Evolutionary conservation across 2,797 vertebrate genomes (phyloP), one percentile per base, ranked within the genome.

Genomic region (Tokudaia tokunoshimensis): DNA sequence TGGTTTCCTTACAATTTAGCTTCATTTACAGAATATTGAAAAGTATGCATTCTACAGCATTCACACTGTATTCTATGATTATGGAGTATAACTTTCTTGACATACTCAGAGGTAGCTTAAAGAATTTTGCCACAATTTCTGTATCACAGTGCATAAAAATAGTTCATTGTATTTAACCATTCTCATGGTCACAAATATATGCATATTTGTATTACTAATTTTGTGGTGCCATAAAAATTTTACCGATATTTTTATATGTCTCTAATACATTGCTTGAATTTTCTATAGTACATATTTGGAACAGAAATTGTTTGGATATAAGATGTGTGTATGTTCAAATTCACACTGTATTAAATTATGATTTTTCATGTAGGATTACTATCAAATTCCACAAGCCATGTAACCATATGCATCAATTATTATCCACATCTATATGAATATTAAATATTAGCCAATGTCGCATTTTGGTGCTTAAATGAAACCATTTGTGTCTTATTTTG

Each of bases 11-110:
- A 59, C 12, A 61, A 29, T 74, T 91, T 70, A 83, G 81, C 6
- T 84, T 81, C 29, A 84, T 70, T 76, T 91, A 89, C 94, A 83
- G 85, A 3, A 79, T 70, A 78, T 81, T 14, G 24, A 44, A 41
- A 92, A 57, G 10, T n/a, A 67, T 14, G 6, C 24, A 44, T 59
- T 92, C 81, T 55, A 5, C 37, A 59, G 14, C 13, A 85, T 44
- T 82, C 26, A 50, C 1, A n/a, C 10, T 52, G 6, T 3, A 61
- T 80, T 61, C 22, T 10, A 17, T 17, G 12, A 92, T 70, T n/a
- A 34, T 84, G 72, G 47, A 34, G 7, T 59, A 4, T 9, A 44
- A 20, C 3, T 61, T 86, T 90, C 3, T 41, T 78, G 55, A 47
- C 41, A 8, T 22, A 59, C 47, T 3, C 63, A 83, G 7, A 29